These are phyloP conservation scores for Caenorhabditis drosophilae DNA, from an alignment of 2,888 invertebrate species.

Conservation along the genomic window DNA sequence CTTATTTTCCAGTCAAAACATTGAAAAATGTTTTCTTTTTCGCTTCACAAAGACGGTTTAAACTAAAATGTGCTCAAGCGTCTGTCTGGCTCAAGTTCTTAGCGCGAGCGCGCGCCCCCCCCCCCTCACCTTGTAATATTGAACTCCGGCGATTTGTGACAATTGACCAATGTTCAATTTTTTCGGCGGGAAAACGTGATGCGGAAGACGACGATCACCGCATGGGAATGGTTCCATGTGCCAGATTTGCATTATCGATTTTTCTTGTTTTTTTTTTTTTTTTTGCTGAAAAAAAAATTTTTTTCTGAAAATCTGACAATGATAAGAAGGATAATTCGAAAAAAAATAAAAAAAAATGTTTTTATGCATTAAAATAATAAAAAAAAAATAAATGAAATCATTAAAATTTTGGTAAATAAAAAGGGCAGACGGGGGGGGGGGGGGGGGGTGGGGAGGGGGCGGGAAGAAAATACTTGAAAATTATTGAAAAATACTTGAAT, in stretches of 20 bases:
- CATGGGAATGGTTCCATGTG: slow-evolving; percentile 79
- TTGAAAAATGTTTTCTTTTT: not conserved
- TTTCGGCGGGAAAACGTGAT: slow-evolving; percentile 81
- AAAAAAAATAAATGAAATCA: no score
- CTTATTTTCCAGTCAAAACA: not conserved
- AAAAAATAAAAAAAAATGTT: no score
- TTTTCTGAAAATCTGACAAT: slow-evolving; percentile 8
- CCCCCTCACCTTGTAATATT: slow-evolving; percentile 80
- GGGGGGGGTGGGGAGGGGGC: no score
- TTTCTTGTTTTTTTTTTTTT: no score
- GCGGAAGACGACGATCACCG: slow-evolving; percentile 82
- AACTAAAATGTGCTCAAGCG: not conserved
- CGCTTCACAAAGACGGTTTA: not conserved
- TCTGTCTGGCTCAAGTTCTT: no score
- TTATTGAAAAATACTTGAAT: no score
- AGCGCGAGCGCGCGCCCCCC: not conserved
- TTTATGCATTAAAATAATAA: no score
- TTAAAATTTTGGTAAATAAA: no score
- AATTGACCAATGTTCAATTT: slow-evolving; percentile 78
- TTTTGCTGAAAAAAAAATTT: slow-evolving; percentile 12
- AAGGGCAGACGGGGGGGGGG: no score
- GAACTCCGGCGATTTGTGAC: slow-evolving; percentile 79
- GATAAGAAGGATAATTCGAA: no score
- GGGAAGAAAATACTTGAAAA: no score
- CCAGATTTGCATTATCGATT: slow-evolving; percentile 82